Percentiles rank a stretch among this genome's conserved stretches.
These are phyloP conservation scores for Reinhardtius hippoglossoides DNA, from an alignment of 2,113 vertebrate species.

Conservation along the genomic window DNA sequence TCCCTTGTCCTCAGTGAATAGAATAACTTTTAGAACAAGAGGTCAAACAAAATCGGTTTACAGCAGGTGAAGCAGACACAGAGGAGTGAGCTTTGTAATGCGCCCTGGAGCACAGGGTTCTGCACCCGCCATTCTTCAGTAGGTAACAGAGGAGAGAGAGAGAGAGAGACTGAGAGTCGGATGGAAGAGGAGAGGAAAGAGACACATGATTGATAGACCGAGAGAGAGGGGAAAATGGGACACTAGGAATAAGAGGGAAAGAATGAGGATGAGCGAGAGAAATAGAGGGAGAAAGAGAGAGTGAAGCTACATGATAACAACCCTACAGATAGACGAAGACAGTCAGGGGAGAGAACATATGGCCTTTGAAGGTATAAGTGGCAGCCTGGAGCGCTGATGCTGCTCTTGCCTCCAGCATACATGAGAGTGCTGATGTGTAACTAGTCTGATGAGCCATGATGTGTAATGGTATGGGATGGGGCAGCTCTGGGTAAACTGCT, in stretches of 20 bases:
- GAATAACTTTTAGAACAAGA: conserved; percentile 2
- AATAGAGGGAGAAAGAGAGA: conserved; percentile 6
- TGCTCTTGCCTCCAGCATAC: conserved; percentile 34
- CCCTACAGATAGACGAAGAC: conserved; percentile 52
- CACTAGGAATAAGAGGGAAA: background rate
- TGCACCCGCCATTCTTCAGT: conserved; percentile 8
- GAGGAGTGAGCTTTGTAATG: conserved; percentile 8
- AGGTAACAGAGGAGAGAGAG: background rate
- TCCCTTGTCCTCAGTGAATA: conserved; percentile 15
- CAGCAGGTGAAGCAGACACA: conserved; percentile 38
- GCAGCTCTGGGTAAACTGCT: conserved; percentile 19
- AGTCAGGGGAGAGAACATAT: conserved; percentile 36
- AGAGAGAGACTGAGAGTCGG: background rate
- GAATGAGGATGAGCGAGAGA: background rate
- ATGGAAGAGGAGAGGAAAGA: background rate
- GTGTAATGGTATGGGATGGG: conserved; percentile 42
- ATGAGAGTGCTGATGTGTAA: conserved; percentile 62
- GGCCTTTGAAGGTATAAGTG: conserved; percentile 45
- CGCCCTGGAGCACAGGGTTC: conserved; percentile 13
- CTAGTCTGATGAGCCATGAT: conserved; percentile 65
- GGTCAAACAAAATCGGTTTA: conserved; percentile 28
- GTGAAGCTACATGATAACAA: conserved; percentile 22
- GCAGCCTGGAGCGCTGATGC: conserved; percentile 41
- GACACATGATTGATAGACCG: background rate
- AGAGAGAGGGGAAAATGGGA: background rate